Base-by-base conservation (phyloP, 2,113 vertebrate species). In the Theristicus caerulescens region DNA sequence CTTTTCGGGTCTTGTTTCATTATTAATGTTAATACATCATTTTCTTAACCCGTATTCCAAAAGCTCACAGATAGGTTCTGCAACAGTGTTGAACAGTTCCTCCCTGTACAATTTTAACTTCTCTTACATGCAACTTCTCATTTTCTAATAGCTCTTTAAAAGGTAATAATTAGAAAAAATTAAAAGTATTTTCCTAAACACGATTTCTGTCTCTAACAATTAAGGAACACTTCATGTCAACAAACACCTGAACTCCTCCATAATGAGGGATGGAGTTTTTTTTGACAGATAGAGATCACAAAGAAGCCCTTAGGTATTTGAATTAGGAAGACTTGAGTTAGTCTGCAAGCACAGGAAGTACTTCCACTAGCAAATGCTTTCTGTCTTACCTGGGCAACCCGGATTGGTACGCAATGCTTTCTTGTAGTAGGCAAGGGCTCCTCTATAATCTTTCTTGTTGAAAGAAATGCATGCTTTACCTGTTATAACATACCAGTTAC, bases 381-480 rank as follows among this genome's bases (percentile, higher is more conserved):
- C 51, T 79, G 64, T 90, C 97, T 98, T 97, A 99, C 99, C 99
- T 97, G 99, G 99, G 93, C 99, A 99, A 87, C 99, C 99, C 8
- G 99, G 99, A 94, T 99, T 99, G 87, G 99, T 99, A 32, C 99
- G 99, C 36, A 99, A 97, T 42, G 99, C 99, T 97, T 99, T 99
- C 97, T 99, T 99, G 96, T 99, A 99, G 96, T 99, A 99, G 25
- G 99, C 99, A 89, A 99, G 98, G 31, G 99, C 99, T 94, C 99
- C 99, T 98, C 99, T 98, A 92, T 99, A 99, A 97, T 99, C 99
- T 90, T 99, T 99, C 96, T 99, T 99, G 97, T 99, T 99, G 96
- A 99, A 99, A 55, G 99, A 99, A 98, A 99, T 99, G 91, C 99
- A 99, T 51, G 99, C 99, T 95, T 99, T 99, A 94, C 99, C 99